Evolutionary conservation across 2,113 vertebrate species (phyloP), one percentile per base, ranked within the genome.

Genomic region (Pollachius pollachius): DNA sequence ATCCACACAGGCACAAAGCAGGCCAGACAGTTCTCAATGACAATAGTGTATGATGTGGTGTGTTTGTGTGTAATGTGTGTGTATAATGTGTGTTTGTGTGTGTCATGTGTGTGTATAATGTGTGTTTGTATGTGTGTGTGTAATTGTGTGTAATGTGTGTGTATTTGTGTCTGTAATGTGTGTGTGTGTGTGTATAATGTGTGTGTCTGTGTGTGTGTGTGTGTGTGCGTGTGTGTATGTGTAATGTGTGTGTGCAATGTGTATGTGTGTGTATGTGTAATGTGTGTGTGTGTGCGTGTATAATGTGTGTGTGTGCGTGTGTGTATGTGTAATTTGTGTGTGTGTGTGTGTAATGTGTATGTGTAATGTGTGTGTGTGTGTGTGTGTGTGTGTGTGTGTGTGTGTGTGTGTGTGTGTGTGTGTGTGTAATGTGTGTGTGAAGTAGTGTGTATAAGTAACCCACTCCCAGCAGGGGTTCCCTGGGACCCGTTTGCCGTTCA

Each of bases 51-150:
- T 59, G 64, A 56, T 57, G 27, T 16, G 11, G 60, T 25, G 60
- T 62, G 60, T 61, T 18, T 62, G 60, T 62, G 60, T 25, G 60
- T 62, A 18, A 48, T 62, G 60, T 62, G 60, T 62, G 59, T 23
- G 19, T 61, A 19, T 23, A 19, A 12, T n/a, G 57, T 61, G 59
- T 61, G 59, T 61, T n/a, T 4, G 59, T 61, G 59, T 21, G 18
- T 61, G 59, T 61, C 6, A 19, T 41, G 37, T 57, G 54, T 57
- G 17, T 68, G 66, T 15, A 15, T 15, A 15, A 19, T 23, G 30
- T 19, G 67, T 41, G 60, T 27, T 27, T 17, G 93, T 2, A 84
- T n/a, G 34, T 94, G 62, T 94, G 92, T 69, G 5, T 57, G 56
- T 57, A n/a, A n/a, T n/a, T n/a, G 34, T 37, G 34, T 37, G 34